Conservation (phyloP, 2,888 invertebrate species). For the Plebejus melissa region DNA sequence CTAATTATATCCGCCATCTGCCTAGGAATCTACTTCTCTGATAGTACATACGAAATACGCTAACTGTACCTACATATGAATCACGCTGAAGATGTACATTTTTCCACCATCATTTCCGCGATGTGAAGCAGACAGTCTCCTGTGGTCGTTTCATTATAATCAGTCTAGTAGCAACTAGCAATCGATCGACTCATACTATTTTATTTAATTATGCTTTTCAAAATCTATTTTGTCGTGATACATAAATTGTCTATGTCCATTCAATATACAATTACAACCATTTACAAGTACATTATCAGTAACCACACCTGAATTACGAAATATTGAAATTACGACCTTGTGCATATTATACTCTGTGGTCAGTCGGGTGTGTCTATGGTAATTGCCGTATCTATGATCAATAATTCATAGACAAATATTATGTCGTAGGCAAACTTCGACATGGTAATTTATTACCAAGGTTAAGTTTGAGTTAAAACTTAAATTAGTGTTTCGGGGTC, state of each 20-base stretch:
- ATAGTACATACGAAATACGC: too few relatives aligned
- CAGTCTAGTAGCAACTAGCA: too few relatives aligned
- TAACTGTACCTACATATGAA: too few relatives aligned
- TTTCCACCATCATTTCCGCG: too few relatives aligned
- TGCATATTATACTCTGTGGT: slow-evolving; percentile 1
- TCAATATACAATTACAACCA: not conserved
- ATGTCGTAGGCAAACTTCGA: slow-evolving; percentile 5
- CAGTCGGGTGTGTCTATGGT: slow-evolving; percentile 19
- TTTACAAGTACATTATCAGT: slow-evolving; percentile 9
- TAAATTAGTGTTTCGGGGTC: not conserved
- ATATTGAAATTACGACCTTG: slow-evolving; percentile 22
- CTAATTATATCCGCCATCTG: too few relatives aligned
- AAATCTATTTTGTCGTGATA: not conserved
- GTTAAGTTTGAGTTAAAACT: not conserved
- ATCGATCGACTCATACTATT: too few relatives aligned
- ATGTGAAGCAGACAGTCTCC: too few relatives aligned
- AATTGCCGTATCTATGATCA: slow-evolving; percentile 23
- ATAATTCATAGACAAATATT: slow-evolving; percentile 19
- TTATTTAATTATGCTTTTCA: not conserved
- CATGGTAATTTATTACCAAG: slow-evolving; percentile 19
- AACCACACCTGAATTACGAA: slow-evolving; percentile 21
- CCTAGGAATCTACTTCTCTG: too few relatives aligned
- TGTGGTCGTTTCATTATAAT: too few relatives aligned
- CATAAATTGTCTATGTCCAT: not conserved
- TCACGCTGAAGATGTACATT: too few relatives aligned